These are phyloP conservation scores for Acipenser oxyrinchus DNA, from an alignment of 2,797 vertebrate species.

Conservation along the genomic window DNA sequence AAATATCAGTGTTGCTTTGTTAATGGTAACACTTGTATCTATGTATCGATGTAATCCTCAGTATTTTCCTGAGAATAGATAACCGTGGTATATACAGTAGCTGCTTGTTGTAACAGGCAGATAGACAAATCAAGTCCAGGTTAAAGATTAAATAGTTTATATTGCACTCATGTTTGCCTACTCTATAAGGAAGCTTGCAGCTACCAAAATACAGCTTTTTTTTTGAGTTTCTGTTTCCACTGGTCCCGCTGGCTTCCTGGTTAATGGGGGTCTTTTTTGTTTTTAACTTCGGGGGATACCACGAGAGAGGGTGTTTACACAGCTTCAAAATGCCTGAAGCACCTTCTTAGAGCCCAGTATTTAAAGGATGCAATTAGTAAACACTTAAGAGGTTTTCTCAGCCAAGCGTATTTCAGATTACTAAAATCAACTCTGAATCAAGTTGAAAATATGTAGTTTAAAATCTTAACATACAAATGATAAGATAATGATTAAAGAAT, in stretches of 20 bases:
- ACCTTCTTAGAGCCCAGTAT: not conserved
- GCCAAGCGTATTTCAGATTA: not conserved
- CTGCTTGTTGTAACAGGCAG: conserved; percentile 65
- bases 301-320: not conserved
- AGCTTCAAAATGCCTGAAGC: not conserved
- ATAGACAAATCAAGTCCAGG: conserved; percentile 70
- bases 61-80: conserved; percentile 39
- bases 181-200: conserved; percentile 29
- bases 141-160: conserved; percentile 63
- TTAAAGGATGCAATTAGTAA: not conserved
- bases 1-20: no score
- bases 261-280: not conserved
- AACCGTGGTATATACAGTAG: conserved; percentile 19
- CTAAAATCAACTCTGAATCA: no score
- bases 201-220: no score
- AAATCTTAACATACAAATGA: no score
- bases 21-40: no score
- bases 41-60: not conserved
- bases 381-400: not conserved
- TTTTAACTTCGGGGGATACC: conserved; percentile 5
- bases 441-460: no score
- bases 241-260: not conserved
- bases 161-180: conserved; percentile 61
- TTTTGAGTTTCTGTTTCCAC: not conserved
- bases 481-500: no score